Conservation (phyloP, 2,888 invertebrate genomes). For the Apoda limacodes region DNA sequence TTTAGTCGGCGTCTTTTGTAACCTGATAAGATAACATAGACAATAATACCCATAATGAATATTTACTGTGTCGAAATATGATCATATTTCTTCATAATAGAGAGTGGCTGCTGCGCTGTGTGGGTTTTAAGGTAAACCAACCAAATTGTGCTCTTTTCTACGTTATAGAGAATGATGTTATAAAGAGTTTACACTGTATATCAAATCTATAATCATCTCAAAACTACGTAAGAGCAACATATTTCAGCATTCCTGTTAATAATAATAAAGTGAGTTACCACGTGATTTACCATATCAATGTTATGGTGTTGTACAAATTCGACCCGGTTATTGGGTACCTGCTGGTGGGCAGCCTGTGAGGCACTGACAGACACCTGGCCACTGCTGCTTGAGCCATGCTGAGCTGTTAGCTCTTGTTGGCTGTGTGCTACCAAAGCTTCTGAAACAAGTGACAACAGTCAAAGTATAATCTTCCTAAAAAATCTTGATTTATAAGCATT, state of each 20-base stretch:
- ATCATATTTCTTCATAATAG: too few relatives aligned
- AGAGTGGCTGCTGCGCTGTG: slow-evolving; percentile 12
- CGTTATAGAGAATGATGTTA: too few relatives aligned
- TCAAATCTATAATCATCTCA: slow-evolving; percentile 16
- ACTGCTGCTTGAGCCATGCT: slow-evolving; percentile 30
- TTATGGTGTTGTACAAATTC: slow-evolving; percentile 69
- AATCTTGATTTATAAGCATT: too few relatives aligned
- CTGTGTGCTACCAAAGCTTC: slow-evolving; percentile 59
- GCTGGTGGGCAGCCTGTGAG: slow-evolving; percentile 51
- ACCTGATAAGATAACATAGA: too few relatives aligned
- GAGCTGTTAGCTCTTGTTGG: slow-evolving; percentile 52
- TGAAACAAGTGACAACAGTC: too few relatives aligned
- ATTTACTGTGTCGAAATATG: too few relatives aligned
- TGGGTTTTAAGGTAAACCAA: too few relatives aligned
- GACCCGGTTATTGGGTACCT: slow-evolving; percentile 68
- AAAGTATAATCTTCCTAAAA: too few relatives aligned
- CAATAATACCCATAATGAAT: too few relatives aligned
- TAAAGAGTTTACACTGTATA: too few relatives aligned
- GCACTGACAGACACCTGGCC: slow-evolving; percentile 48
- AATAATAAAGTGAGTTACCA: slow-evolving; percentile 47
- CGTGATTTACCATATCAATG: slow-evolving; percentile 67
- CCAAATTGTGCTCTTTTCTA: too few relatives aligned
- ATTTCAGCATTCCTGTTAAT: slow-evolving; percentile 51
- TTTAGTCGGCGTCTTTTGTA: too few relatives aligned
- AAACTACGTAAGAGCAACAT: slow-evolving; percentile 38